These are phyloP conservation scores for Chunga burmeisteri DNA, from an alignment of 2,113 vertebrate species.

Conservation along the genomic window DNA sequence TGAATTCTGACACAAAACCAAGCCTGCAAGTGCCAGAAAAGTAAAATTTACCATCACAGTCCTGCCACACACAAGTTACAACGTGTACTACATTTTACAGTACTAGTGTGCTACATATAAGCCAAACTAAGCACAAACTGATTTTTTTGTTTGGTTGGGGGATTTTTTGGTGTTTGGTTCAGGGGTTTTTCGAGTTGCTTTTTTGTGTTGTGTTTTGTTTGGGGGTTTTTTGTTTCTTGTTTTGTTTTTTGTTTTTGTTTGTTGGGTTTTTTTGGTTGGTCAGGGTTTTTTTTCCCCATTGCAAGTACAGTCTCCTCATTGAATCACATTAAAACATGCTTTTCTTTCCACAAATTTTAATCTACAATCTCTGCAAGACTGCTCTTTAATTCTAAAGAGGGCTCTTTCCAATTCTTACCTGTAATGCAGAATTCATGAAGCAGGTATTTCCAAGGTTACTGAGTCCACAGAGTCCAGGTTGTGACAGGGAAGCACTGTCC, in stretches of 20 bases:
- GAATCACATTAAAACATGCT: neutral
- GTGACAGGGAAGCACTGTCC: constrained; percentile 80
- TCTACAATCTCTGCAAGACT: neutral
- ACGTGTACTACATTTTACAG: neutral
- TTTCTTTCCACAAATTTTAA: neutral
- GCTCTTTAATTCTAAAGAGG: neutral
- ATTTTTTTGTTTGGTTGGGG: neutral
- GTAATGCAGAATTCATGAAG: constrained; percentile 98
- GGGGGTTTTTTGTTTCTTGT: neutral
- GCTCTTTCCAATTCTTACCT: constrained; percentile 74
- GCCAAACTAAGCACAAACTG: neutral
- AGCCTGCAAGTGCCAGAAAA: neutral
- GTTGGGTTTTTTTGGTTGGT: neutral
- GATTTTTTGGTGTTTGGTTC: no score
- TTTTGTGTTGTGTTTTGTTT: neutral
- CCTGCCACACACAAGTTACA: no score
- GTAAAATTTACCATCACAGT: neutral
- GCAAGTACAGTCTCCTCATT: neutral
- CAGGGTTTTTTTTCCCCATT: neutral
- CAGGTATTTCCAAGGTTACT: constrained; percentile 98
- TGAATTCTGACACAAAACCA: neutral
- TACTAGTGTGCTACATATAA: neutral
- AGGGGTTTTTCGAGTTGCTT: no score
- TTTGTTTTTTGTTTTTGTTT: neutral
- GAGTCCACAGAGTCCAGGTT: constrained; percentile 93